phyloP scores from a whole-genome alignment of 2,888 invertebrate genomes.

The Capitulum mitella region DNA sequence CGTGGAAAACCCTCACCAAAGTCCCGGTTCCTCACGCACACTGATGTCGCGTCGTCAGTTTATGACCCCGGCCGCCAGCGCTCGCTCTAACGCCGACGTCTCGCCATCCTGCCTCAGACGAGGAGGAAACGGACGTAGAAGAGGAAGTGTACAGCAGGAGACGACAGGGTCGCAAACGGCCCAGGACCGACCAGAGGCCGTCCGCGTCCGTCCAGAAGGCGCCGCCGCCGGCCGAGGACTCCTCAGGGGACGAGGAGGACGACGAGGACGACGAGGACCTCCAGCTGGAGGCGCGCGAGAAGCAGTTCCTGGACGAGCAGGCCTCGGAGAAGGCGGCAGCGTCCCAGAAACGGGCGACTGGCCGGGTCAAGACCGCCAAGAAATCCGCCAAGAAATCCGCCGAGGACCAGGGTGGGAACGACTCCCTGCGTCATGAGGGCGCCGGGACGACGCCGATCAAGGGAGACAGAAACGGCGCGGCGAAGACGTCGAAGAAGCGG shows the following conservation, averaged over 20 bases:
- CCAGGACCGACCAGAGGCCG: background rate
- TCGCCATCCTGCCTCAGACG: no score
- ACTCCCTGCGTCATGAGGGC: no score
- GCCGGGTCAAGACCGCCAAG: background rate
- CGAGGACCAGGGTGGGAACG: no score
- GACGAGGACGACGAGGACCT: conserved; percentile 57
- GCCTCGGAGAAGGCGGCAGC: background rate
- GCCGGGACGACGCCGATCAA: no score
- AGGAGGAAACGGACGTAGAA: background rate
- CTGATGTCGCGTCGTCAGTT: background rate
- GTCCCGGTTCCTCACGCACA: no score
- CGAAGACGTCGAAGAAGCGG: background rate
- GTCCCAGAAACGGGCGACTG: background rate
- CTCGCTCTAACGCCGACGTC: background rate
- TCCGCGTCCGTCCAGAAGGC: background rate
- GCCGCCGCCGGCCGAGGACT: conserved; percentile 53
- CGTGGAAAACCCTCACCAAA: no score
- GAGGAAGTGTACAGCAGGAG: background rate
- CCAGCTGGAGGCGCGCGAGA: conserved; percentile 48
- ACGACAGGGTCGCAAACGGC: background rate
- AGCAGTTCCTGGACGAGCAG: background rate
- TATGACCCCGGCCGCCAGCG: background rate
- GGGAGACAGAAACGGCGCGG: background rate
- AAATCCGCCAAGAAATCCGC: no score
- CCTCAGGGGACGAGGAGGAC: conserved; percentile 51